Conservation (phyloP, 1,140 invertebrate species). For the Lineus longissimus region DNA sequence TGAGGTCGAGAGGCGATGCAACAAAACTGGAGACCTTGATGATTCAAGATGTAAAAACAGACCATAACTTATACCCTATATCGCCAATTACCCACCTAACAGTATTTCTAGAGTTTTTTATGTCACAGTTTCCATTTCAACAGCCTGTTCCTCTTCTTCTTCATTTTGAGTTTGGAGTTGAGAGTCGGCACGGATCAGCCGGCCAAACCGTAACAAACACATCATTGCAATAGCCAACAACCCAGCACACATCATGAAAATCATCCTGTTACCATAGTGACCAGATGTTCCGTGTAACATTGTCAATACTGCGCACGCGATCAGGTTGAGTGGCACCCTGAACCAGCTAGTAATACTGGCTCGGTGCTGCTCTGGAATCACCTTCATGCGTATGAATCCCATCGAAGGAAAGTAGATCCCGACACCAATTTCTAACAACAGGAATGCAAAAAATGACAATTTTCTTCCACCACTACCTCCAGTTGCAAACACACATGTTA, state of each 20-base stretch:
- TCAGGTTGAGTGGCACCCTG: constrained; percentile 51
- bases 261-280: constrained; percentile 52
- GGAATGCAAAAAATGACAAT: constrained; percentile 61
- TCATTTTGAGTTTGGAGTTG: no score
- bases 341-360: constrained; percentile 53
- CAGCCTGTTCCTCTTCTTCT: no score
- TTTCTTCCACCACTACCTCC: constrained; percentile 33
- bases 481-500: constrained; percentile 45
- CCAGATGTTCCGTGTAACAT: constrained; percentile 55
- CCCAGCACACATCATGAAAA: constrained; percentile 53
- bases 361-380: constrained; percentile 60
- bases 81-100: no score
- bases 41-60: no score
- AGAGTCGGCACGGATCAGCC: no score
- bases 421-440: constrained; percentile 62
- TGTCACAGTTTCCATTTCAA: no score
- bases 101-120: no score
- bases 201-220: constrained; percentile 23
- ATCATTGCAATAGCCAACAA: constrained; percentile 44
- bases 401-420: constrained; percentile 58
- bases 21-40: no score
- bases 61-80: no score
- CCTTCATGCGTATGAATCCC: constrained; percentile 60
- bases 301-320: constrained; percentile 51
- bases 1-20: no score